These are phyloP conservation scores for Cynaeus angustus DNA, from an alignment of 2,888 invertebrate genomes.

Conservation along the genomic window DNA sequence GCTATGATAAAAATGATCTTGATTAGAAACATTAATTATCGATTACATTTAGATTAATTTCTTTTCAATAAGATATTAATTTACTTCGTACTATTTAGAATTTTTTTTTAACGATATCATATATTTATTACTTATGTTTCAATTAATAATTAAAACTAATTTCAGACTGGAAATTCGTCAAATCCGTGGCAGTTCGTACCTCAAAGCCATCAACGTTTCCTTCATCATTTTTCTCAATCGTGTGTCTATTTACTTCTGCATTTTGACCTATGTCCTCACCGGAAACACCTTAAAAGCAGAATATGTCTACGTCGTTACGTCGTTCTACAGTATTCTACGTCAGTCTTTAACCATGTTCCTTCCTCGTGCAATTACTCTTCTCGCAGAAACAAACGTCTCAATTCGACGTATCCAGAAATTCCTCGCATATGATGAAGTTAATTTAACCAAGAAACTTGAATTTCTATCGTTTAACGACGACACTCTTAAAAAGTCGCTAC, in stretches of 20 bases:
- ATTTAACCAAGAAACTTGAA: too few species aligned
- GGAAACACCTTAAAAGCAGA: conserved; percentile 84
- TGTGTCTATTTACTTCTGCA: conserved; percentile 87
- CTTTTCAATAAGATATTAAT: too few species aligned
- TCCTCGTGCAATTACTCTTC: conserved; percentile 76
- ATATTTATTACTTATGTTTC: too few species aligned
- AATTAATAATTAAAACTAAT: too few species aligned
- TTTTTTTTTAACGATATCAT: too few species aligned
- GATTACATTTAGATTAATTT: too few species aligned
- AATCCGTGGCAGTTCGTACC: conserved; percentile 82
- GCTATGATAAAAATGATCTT: too few species aligned
- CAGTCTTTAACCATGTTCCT: conserved; percentile 79
- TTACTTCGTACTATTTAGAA: too few species aligned
- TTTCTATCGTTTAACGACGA: too few species aligned
- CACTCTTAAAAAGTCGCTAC: too few species aligned
- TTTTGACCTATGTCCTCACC: conserved; percentile 82
- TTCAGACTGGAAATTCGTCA: conserved; percentile 80
- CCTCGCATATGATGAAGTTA: conserved; percentile 70
- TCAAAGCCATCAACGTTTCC: conserved; percentile 83
- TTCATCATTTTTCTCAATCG: conserved; percentile 91
- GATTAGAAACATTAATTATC: too few species aligned
- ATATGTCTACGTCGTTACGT: conserved; percentile 88
- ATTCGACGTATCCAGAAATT: conserved; percentile 77
- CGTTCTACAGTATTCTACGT: conserved; percentile 90
- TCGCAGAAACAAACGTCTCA: conserved; percentile 63